phyloP scores from a whole-genome alignment of 2,113 vertebrate genomes.

The Lamprotornis superbus region DNA sequence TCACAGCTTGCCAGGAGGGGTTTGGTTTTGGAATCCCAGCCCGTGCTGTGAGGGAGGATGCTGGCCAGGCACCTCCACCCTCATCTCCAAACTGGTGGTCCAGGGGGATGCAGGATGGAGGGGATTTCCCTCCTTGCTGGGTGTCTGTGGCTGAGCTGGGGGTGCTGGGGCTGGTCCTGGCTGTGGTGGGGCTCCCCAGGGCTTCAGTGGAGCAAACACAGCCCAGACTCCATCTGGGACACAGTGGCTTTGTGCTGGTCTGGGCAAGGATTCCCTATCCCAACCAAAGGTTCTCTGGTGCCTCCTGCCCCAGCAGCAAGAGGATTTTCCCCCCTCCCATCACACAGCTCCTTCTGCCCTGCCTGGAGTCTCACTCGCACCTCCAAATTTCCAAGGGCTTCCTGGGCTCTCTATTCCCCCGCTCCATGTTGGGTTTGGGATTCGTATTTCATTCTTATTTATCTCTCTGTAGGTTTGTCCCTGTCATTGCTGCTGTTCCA shows the following conservation, averaged over 20 bases:
- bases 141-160: not conserved
- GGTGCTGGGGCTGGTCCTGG: not conserved
- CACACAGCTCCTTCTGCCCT: not conserved
- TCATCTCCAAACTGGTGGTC: not conserved
- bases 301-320: not conserved
- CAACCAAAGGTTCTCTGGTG: not conserved
- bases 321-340: not conserved
- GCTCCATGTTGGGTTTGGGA: rapidly evolving
- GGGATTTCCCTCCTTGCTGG: not conserved
- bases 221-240: not conserved
- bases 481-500: not conserved
- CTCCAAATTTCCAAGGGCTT: not conserved
- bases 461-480: not conserved
- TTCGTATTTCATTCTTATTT: not conserved
- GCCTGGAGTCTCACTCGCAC: not conserved
- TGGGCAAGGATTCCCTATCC: not conserved
- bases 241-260: not conserved
- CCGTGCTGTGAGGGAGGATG: rapidly evolving
- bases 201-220: not conserved
- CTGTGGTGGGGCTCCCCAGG: rapidly evolving
- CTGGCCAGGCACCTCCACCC: not conserved
- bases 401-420: not conserved
- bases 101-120: not conserved
- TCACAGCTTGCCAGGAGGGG: not conserved
- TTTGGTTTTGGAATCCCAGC: not conserved